Conservation (phyloP, 2,797 vertebrate species). For the Arctocebus calabarensis region DNA sequence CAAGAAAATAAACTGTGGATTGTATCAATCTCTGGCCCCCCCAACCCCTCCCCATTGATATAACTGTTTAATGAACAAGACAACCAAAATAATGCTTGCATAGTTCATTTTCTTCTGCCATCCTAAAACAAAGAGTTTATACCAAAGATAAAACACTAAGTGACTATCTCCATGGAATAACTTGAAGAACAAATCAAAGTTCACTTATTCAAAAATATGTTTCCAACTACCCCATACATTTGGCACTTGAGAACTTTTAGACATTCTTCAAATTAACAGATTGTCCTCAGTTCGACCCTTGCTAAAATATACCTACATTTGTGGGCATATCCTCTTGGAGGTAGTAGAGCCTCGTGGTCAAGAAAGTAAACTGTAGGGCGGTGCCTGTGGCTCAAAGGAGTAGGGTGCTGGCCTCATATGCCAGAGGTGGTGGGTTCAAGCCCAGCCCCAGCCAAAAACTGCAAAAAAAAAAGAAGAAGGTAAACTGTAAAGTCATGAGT, state of each 20-base stretch:
- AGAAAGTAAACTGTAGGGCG: neutral
- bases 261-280: neutral
- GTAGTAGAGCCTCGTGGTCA: neutral
- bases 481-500: neutral
- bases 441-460: no score
- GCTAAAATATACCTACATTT: neutral
- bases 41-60: no score
- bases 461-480: neutral
- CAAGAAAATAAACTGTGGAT: no score
- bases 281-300: neutral
- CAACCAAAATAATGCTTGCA: neutral
- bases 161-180: neutral
- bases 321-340: neutral
- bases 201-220: neutral
- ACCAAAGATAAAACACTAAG: no score
- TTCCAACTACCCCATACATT: neutral
- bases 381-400: no score
- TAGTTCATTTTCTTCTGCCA: neutral
- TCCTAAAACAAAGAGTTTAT: neutral
- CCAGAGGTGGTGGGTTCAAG: no score
- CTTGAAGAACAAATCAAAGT: neutral
- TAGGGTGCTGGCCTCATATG: no score
- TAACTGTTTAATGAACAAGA: neutral
- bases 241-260: neutral
- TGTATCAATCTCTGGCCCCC: no score